Conservation (phyloP, 1,140 invertebrate species). For the Anagrus nilaparvatae region DNA sequence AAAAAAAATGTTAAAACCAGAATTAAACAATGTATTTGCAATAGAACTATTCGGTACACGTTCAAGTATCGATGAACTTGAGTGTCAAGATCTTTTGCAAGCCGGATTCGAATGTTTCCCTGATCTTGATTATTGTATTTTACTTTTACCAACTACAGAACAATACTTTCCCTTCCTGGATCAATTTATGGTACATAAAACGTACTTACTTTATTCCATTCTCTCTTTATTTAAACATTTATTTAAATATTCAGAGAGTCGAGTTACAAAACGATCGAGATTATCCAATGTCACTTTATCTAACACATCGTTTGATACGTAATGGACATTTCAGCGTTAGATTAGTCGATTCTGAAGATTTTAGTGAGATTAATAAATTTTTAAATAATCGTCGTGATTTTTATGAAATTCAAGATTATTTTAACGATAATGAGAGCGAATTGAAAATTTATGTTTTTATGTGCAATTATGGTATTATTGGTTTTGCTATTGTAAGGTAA, state of each 20-base stretch:
- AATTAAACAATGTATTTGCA: conserved; percentile 25
- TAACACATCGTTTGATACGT: conserved; percentile 50
- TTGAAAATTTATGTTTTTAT: conserved; percentile 32
- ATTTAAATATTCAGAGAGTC: conserved; percentile 43
- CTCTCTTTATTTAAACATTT: conserved; percentile 1
- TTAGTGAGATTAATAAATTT: conserved; percentile 18
- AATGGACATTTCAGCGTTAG: conserved; percentile 32
- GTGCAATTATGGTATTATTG: conserved; percentile 41
- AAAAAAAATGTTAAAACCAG: too few relatives aligned
- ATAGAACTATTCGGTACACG: conserved; percentile 19
- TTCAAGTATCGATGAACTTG: not conserved
- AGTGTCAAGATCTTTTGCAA: conserved; percentile 44
- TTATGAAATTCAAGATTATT: too few relatives aligned
- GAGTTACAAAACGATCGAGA: conserved; percentile 44
- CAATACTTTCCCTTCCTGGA: conserved; percentile 49
- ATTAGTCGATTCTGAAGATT: conserved; percentile 18
- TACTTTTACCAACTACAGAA: conserved; percentile 51
- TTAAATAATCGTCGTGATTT: too few relatives aligned
- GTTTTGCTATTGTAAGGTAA: conserved; percentile 38
- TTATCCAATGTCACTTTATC: conserved; percentile 51
- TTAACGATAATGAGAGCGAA: too few relatives aligned
- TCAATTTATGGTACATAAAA: conserved; percentile 52
- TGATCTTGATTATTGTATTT: conserved; percentile 52
- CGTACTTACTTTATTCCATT: not conserved
- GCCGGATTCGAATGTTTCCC: conserved; percentile 58